Evolutionary conservation across 1,140 invertebrate genomes (phyloP), one percentile per base, ranked within the genome.

Genomic region (Pararge aegeria): DNA sequence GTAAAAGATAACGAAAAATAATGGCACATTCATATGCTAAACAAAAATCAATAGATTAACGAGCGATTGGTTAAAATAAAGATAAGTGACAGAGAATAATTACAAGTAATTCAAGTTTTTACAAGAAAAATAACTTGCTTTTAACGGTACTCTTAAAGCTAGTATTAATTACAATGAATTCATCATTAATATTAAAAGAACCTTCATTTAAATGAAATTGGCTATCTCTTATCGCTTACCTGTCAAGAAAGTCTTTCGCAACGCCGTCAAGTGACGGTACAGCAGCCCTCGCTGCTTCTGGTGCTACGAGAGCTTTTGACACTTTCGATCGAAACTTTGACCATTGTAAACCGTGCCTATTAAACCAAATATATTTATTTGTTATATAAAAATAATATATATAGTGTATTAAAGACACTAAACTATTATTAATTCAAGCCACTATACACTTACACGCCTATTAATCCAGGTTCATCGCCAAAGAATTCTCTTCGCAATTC

Each of bases 271-370:
- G 92, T 15, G 93, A 91, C 29, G 92, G 91, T 16, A 96, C 91
- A 68, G 96, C 96, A 52, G 94, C 93, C 77, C 92, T 93, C 0
- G 95, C 94, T 0, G 93, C 94, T 70, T 94, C 91, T 2, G 96
- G 95, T 63, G 95, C 93, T 64, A 96, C 87, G 83, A 97, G 92
- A n/a, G 94, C 92, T 79, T 96, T 95, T 70, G 96, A 95, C n/a
- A 96, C 95, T 87, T 95, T 94, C 21, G 93, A 94, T 29, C 96
- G 91, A 70, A 97, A 95, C 54, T 92, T 91, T 70, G 95, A 94
- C 96, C 96, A 97, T 63, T 94, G 93, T 80, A 94, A 93, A 16
- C 96, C 96, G 74, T 96, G 96, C n/a, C 96, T 97, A 90, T 53
- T 49, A 27, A 27, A 12, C 5, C 44, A 49, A 15, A 34, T n/a